A percentile compares a stretch with the other conserved stretches of the same genome.
These are phyloP conservation scores for Fistularia tabacaria DNA, from an alignment of 2,797 vertebrate species.

Conservation along the genomic window DNA sequence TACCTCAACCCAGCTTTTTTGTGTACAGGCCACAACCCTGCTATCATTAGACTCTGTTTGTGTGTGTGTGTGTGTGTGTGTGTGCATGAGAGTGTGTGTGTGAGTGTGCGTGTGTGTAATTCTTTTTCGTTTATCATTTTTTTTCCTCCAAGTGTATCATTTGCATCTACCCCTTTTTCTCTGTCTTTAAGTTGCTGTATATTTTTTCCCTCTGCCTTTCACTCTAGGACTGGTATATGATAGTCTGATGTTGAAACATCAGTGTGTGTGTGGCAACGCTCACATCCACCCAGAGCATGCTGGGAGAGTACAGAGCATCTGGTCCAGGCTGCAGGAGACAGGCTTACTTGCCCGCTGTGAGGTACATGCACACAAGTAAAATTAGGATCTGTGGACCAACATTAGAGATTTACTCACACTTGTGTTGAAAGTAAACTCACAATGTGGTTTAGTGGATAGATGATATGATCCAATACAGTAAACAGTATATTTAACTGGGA, in stretches of 20 bases:
- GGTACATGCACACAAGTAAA: constrained; percentile 64
- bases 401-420: not conserved
- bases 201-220: not conserved
- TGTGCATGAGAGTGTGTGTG: no score
- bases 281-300: constrained; percentile 94
- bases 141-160: not conserved
- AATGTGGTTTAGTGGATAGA: not conserved
- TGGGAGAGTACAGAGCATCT: constrained; percentile 95
- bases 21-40: not conserved
- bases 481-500: no score
- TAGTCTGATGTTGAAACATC: constrained; percentile 96
- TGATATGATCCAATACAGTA: not conserved
- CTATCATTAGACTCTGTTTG: not conserved
- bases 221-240: constrained; percentile 88
- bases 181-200: not conserved
- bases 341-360: constrained; percentile 90
- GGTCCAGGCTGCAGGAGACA: constrained; percentile 94
- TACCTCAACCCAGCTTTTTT: no score
- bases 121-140: no score
- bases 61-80: not conserved
- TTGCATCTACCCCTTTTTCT: not conserved
- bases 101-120: no score
- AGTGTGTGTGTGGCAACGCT: constrained; percentile 93
- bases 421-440: not conserved
- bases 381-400: no score